Conservation (phyloP, 1,140 invertebrate species). For the Notospermus geniculatus region DNA sequence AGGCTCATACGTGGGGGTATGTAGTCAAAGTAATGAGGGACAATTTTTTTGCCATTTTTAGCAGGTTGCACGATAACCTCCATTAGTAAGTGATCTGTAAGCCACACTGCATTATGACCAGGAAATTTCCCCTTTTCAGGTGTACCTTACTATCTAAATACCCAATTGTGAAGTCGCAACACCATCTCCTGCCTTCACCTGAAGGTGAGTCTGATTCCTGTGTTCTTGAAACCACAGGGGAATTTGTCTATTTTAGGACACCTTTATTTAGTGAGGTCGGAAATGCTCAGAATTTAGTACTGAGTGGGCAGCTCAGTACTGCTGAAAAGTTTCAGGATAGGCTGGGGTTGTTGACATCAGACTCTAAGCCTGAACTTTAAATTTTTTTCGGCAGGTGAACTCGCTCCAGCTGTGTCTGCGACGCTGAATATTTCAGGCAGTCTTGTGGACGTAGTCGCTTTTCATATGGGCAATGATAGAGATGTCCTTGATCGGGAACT, state of each 20-base stretch:
- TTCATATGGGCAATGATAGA: slow-evolving; percentile 57
- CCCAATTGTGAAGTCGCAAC: slow-evolving; percentile 52
- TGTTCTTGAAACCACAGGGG: neutral
- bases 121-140: slow-evolving; percentile 12
- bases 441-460: slow-evolving; percentile 53
- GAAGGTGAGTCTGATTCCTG: slow-evolving; percentile 11
- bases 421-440: slow-evolving; percentile 50
- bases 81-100: too few species aligned
- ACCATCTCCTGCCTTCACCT: slow-evolving; percentile 38
- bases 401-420: slow-evolving; percentile 54
- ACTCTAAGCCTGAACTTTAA: too few species aligned
- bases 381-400: slow-evolving; percentile 40
- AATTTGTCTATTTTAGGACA: too few species aligned
- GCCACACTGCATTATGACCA: too few species aligned
- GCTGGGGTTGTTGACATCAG: too few species aligned
- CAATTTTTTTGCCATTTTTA: slow-evolving; percentile 9
- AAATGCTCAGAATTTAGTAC: too few species aligned
- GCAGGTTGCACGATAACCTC: too few species aligned
- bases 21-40: slow-evolving; percentile 8
- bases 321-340: too few species aligned
- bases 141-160: slow-evolving; percentile 56
- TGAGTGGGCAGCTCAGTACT: too few species aligned
- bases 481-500: slow-evolving; percentile 51
- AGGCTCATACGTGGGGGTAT: slow-evolving; percentile 56
- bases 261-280: too few species aligned